Evolutionary conservation across 2,888 invertebrate genomes (phyloP).

Genomic region (Drosophila emarginata): DNA sequence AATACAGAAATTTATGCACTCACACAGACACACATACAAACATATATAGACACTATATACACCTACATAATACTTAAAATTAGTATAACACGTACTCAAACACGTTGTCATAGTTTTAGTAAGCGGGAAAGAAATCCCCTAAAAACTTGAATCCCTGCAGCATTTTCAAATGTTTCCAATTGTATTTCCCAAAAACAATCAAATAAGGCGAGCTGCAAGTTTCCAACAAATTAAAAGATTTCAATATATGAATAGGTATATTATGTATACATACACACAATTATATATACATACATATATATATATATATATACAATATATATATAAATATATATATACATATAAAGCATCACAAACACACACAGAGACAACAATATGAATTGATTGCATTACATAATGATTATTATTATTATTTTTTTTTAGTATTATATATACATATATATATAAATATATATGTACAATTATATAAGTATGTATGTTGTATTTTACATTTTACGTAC

Average conservation of each 20-base stretch:
- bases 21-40: conserved; percentile 15
- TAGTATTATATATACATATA: conserved; percentile 35
- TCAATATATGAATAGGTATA: conserved; percentile 12
- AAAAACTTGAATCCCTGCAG: conserved; percentile 32
- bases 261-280: not conserved
- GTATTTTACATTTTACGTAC: conserved; percentile 59
- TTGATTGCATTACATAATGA: conserved; percentile 48
- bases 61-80: conserved; percentile 17
- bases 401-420: conserved; percentile 2
- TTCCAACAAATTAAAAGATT: conserved; percentile 45
- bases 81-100: conserved; percentile 52
- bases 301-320: conserved; percentile 18
- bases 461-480: conserved; percentile 61
- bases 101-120: conserved; percentile 68
- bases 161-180: conserved; percentile 60
- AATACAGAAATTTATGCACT: conserved; percentile 39
- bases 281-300: conserved; percentile 1
- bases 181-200: conserved; percentile 52
- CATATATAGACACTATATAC: conserved; percentile 5
- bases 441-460: conserved; percentile 41
- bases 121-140: conserved; percentile 33
- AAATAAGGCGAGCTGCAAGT: conserved; percentile 63
- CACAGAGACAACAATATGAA: conserved; percentile 32
- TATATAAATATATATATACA: too few relatives aligned
- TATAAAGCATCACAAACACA: conserved; percentile 13